Conservation (phyloP, 2,888 invertebrate species). For the Smittia aterrima region DNA sequence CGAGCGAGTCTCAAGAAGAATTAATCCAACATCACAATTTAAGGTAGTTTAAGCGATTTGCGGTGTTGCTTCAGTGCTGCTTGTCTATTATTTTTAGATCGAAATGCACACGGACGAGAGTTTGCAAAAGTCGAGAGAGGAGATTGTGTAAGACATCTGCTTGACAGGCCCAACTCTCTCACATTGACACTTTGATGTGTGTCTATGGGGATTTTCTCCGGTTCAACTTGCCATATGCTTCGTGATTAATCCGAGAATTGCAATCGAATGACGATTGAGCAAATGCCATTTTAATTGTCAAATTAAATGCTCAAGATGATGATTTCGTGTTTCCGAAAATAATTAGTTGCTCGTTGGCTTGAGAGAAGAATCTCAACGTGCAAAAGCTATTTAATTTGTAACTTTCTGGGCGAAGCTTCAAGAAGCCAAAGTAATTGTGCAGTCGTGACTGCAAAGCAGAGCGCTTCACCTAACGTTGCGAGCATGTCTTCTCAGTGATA, state of each 20-base stretch:
- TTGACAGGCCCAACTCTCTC: not conserved
- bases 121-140: not conserved
- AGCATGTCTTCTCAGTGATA: no score
- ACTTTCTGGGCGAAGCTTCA: not conserved
- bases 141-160: slow-evolving; percentile 4
- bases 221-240: slow-evolving; percentile 28
- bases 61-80: not conserved
- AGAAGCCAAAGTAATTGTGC: not conserved
- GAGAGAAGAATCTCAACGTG: not conserved
- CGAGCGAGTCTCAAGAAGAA: not conserved
- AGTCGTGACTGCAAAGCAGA: slow-evolving; percentile 2
- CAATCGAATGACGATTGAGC: slow-evolving; percentile 9
- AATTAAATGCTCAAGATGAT: slow-evolving; percentile 10
- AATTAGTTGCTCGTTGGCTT: not conserved
- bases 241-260: slow-evolving; percentile 18
- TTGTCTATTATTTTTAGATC: slow-evolving; percentile 19
- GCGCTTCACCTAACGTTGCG: no score
- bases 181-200: slow-evolving; percentile 1
- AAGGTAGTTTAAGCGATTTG: slow-evolving; percentile 25
- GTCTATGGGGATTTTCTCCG: not conserved
- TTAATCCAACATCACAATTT: slow-evolving; percentile 4
- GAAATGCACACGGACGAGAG: not conserved
- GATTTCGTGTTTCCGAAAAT: not conserved
- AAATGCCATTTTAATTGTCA: slow-evolving; percentile 29
- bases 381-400: slow-evolving; percentile 7